Base-by-base conservation (phyloP, 2,888 invertebrate species). In the Didymodactylos carnosus region DNA sequence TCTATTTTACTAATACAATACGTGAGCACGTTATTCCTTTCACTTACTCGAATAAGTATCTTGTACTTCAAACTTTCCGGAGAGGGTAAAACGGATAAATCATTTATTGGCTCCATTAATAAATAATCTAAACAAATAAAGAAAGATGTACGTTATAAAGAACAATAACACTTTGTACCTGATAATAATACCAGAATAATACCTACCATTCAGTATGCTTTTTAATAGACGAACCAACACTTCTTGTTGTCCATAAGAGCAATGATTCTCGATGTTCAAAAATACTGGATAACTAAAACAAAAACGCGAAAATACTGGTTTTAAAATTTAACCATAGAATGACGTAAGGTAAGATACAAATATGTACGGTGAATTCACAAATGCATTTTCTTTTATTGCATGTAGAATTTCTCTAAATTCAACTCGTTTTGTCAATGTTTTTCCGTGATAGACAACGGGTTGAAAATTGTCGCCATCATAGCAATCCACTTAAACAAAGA, bases 61-160 rank as follows among this genome's bases (percentile, higher is more conserved):
- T 84, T 83, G 62, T 88, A 84, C 41, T 88, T 87, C 39, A 94
- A 83, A 75, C 89, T 88, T 78, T 89, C 86, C 0, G 94, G 94
- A 0, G 93, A 92, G 0, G 94, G 94, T 73, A 94, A 84, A 75
- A 85, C 83, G 0, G 86, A 86, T 81, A 92, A 92, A 80, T 88
- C 89, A 78, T 91, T 91, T 27, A 53, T 6, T 27, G 27, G 51
- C 29, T 53, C 23, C 0, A 87, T 86, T 7, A 53, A 14, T 5
- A 53, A n/a, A 27, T n/a, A 16, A 53, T 53, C 51, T 53, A 27
- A 19, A 5, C 5, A 0, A 29, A 29, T 8, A 2, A 14, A 53
- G 14, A 19, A 53, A 29, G 10, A 53, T 8, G 19, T 29, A 7
- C 27, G 29, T 13, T 29, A 49, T 23, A 49, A 4, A 43, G 16